A percentile compares a stretch with the other conserved stretches of the same genome.
Evolutionary conservation across 2,888 invertebrate species (phyloP).

Genomic region (Belgica antarctica): DNA sequence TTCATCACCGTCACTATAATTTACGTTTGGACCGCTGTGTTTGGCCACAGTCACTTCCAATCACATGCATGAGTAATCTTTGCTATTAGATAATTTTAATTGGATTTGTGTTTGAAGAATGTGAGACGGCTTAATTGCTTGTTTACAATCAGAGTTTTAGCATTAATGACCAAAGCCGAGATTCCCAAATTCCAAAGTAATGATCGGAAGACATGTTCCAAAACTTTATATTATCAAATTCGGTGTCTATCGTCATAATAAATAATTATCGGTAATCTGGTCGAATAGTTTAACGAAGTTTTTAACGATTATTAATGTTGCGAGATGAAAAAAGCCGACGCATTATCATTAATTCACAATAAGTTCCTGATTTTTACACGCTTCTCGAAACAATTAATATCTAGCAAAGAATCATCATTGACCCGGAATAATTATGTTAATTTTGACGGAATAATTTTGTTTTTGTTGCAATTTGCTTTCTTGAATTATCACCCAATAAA

Average conservation of each 20-base stretch:
- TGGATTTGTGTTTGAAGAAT: conserved; percentile 2
- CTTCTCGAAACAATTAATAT: conserved; percentile 19
- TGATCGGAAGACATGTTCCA: too few species aligned
- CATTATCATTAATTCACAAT: conserved; percentile 36
- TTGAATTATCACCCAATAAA: too few species aligned
- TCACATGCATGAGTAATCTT: conserved; percentile 26
- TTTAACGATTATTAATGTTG: conserved; percentile 38
- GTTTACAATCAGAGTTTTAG: conserved; percentile 14
- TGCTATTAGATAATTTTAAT: conserved; percentile 30
- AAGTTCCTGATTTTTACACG: conserved; percentile 40
- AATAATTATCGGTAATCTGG: conserved; percentile 34
- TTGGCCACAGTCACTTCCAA: conserved; percentile 17
- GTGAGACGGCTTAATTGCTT: conserved; percentile 26
- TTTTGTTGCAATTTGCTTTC: background rate
- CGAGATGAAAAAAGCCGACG: background rate
- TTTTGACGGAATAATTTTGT: background rate
- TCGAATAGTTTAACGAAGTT: conserved; percentile 29
- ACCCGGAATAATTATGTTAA: conserved; percentile 23
- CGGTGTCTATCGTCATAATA: background rate
- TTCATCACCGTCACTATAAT: background rate
- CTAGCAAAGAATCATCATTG: background rate
- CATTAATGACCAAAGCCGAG: background rate
- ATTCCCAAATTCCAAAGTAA: background rate
- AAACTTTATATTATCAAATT: conserved; percentile 1
- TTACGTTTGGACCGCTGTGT: background rate